Percentiles rank a stretch among this genome's conserved stretches.
These are phyloP conservation scores for Chelonus formosanus DNA, from an alignment of 2,888 invertebrate species.

Conservation along the genomic window DNA sequence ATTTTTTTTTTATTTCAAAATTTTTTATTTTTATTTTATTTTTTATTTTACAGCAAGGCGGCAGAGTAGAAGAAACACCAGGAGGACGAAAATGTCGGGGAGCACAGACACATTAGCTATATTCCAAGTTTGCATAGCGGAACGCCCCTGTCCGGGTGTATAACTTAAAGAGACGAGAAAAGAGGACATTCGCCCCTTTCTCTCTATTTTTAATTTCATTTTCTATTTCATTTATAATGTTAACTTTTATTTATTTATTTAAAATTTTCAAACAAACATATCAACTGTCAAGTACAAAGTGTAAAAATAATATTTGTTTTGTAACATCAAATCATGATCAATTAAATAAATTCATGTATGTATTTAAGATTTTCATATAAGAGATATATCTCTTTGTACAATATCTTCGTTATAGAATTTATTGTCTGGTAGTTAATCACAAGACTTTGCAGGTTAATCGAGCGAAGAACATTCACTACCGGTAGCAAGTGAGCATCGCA, in stretches of 20 bases:
- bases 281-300: too few species aligned
- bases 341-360: too few species aligned
- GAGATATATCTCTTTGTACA: slow-evolving; percentile 3
- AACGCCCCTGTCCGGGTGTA: slow-evolving; percentile 59
- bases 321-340: too few species aligned
- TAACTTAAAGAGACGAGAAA: slow-evolving; percentile 25
- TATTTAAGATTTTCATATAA: too few species aligned
- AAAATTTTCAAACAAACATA: too few species aligned
- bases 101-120: slow-evolving; percentile 54
- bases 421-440: slow-evolving; percentile 44
- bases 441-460: slow-evolving; percentile 49
- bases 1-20: slow-evolving; percentile 33
- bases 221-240: too few species aligned
- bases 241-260: too few species aligned
- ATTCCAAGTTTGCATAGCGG: slow-evolving; percentile 64
- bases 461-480: slow-evolving; percentile 42
- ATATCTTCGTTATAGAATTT: slow-evolving; percentile 39
- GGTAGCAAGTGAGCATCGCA: slow-evolving; percentile 18
- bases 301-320: too few species aligned
- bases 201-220: slow-evolving; percentile 34
- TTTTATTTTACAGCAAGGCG: slow-evolving; percentile 27
- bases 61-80: slow-evolving; percentile 38
- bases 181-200: slow-evolving; percentile 7
- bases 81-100: slow-evolving; percentile 46
- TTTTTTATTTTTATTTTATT: slow-evolving; percentile 17